Percentiles rank a stretch among this genome's conserved stretches.
Evolutionary conservation across 2,113 vertebrate species (phyloP).

Genomic region (Galemys pyrenaicus): DNA sequence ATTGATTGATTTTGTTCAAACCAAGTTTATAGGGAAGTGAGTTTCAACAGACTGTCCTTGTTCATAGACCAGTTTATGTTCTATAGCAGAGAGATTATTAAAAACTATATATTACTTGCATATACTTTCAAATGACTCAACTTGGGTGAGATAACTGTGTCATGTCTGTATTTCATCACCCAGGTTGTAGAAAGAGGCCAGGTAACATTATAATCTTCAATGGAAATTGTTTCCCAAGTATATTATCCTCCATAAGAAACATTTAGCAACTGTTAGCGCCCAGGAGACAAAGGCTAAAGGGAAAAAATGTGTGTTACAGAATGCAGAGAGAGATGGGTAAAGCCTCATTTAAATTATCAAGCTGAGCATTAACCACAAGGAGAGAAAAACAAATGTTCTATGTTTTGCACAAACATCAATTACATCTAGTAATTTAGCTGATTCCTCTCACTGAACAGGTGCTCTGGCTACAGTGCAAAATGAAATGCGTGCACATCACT

Average conservation of each 20-base stretch:
- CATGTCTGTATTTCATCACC: conserved; percentile 77
- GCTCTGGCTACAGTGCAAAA: conserved; percentile 71
- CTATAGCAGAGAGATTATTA: conserved; percentile 84
- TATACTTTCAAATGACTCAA: conserved; percentile 80
- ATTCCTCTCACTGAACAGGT: conserved; percentile 80
- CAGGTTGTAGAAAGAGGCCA: conserved; percentile 74
- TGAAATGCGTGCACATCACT: conserved; percentile 57
- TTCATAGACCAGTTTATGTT: conserved; percentile 81
- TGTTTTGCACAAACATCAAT: conserved; percentile 84
- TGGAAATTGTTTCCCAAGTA: conserved; percentile 83
- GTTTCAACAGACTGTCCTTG: conserved; percentile 81
- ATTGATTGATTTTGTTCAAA: conserved; percentile 84
- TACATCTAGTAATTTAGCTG: conserved; percentile 82
- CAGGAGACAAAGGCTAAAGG: conserved; percentile 80
- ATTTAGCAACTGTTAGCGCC: conserved; percentile 83
- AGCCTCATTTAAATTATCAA: conserved; percentile 82
- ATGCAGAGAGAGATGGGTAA: conserved; percentile 16
- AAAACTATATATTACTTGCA: conserved; percentile 81
- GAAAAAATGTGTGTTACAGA: conserved; percentile 65
- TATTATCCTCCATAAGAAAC: conserved; percentile 82
- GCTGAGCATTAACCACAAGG: conserved; percentile 85
- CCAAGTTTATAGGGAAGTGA: conserved; percentile 80
- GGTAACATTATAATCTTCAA: conserved; percentile 80
- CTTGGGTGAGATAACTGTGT: conserved; percentile 82
- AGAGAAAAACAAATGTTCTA: conserved; percentile 83